Base-by-base conservation (phyloP, 2,113 vertebrate species). In the Patagioenas fasciata region DNA sequence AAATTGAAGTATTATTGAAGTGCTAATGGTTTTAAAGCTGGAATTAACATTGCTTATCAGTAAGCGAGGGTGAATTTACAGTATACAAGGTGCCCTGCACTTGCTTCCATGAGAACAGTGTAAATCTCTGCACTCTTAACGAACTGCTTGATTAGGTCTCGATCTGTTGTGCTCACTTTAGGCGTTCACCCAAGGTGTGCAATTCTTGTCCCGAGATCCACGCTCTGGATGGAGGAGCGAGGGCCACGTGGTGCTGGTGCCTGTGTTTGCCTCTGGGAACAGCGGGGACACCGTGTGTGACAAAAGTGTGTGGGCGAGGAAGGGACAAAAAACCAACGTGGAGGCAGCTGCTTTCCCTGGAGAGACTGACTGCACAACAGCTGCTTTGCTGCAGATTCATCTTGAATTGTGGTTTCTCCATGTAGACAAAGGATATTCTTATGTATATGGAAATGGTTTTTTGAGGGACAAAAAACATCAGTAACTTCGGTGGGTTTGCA, bases 191-290 rank as follows among this genome's bases (percentile, higher is more conserved):
- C 5, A 0, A 4, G 4, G 25, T 18, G 1, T 5, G 5, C 4
- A 0, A 47, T 7, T 19, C 44, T 13, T 23, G 26, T 24, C 25
- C 23, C 23, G 2, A 2, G 50, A 2, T 12, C 66, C 4, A 0
- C 25, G 3, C 31, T 29, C 38, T 13, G 2, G 36, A 6, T 53
- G 48, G 72, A 28, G 70, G 25, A 65, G 20, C 65, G 14, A 13
- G 40, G n/a, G 13, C 8, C 21, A 2, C 19, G 9, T 23, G 44
- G 44, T 65, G 51, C 9, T n/a, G 40, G 9, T 13, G 5, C 26
- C 40, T 56, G 17, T 17, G 0, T 17, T 34, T 24, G 3, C 13
- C 50, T 31, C 17, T 13, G 51, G 8, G 47, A 29, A 1, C 0
- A 19, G 15, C 19, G 38, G 40, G 70, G 32, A 2, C 4, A 11